phyloP scores from a whole-genome alignment of 2,797 vertebrate genomes.

The Phyllotis vaccarum region DNA sequence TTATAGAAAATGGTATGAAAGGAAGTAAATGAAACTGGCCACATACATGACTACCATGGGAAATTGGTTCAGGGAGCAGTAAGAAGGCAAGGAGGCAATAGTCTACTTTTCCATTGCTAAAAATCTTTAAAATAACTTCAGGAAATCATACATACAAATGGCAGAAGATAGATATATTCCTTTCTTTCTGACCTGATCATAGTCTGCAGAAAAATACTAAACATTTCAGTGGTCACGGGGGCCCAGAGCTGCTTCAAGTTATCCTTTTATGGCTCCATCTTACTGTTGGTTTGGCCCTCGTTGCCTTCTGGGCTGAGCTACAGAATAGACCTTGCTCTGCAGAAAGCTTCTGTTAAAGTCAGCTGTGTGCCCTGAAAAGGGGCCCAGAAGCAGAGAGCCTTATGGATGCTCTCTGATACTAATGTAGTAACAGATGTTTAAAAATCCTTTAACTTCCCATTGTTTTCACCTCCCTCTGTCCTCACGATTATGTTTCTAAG shows the following conservation, averaged over 20 bases:
- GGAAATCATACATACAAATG: conserved; percentile 34
- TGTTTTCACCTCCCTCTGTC: background rate
- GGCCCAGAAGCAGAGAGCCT: background rate
- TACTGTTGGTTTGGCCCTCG: background rate
- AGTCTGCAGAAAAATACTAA: background rate
- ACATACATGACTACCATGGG: background rate
- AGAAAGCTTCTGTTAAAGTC: background rate
- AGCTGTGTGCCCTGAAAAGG: background rate
- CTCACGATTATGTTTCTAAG: conserved; percentile 54
- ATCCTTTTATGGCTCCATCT: background rate
- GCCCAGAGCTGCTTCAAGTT: background rate
- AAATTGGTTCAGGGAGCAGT: background rate
- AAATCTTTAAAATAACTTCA: conserved; percentile 27
- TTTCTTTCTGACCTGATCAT: background rate
- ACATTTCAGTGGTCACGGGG: background rate
- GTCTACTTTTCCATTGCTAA: conserved; percentile 41
- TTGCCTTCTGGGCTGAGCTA: background rate
- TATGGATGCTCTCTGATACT: background rate
- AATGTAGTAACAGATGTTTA: background rate
- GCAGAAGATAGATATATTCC: conserved; percentile 20
- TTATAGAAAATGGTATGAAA: background rate
- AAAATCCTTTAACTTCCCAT: background rate
- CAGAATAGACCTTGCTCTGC: background rate
- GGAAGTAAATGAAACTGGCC: background rate
- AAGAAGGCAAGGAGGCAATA: background rate